Base-by-base conservation (phyloP, 2,888 invertebrate species). In the Orthosia incerta region DNA sequence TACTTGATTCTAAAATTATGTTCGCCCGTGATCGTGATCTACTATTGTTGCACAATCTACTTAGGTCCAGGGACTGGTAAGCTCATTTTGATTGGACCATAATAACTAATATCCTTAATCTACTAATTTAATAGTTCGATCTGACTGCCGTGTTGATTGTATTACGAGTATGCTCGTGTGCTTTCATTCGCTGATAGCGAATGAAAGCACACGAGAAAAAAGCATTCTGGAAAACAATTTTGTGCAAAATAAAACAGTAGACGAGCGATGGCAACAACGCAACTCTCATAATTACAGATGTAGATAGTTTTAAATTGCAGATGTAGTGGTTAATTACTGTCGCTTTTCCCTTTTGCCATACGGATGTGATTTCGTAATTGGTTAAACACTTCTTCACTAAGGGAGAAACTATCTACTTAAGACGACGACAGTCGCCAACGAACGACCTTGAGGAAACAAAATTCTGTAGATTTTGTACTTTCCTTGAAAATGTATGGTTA, bases 281-380 rank as follows among this genome's bases (percentile, higher is more conserved):
- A 23, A 67, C 77, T 69, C 23, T 74, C 77, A 31, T 59, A n/a
- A 53, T 53, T 76, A n/a, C 1, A 39, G 3, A 39, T 50, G 59
- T 39, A 26, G 23, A 9, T 9, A 26, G 53, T 55, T 78, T 67
- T 59, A 50, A 50, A 66, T 55, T 62, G 51, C 26, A 80, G 53
- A 74, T 80, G 20, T 65, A 16, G 7, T 57, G 7, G 7, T 65
- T 57, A 57, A 51, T 48, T 20, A 26, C 2, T 16, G 18, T 16
- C 4, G 18, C 15, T 60, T 74, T 60, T 78, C 20, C n/a, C 26
- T 68, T 71, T 70, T 31, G 31, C 11, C 20, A 45, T 7, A 46
- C 1, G 23, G n/a, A 31, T 31, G 31, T 31, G 7, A 31, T 7
- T 31, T 31, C 5, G 31, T 31, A 31, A 31, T 31, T 31, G 31